Evolutionary conservation across 2,888 invertebrate genomes (phyloP), one percentile per base, ranked within the genome.

Genomic region (Tanypteryx hageni): DNA sequence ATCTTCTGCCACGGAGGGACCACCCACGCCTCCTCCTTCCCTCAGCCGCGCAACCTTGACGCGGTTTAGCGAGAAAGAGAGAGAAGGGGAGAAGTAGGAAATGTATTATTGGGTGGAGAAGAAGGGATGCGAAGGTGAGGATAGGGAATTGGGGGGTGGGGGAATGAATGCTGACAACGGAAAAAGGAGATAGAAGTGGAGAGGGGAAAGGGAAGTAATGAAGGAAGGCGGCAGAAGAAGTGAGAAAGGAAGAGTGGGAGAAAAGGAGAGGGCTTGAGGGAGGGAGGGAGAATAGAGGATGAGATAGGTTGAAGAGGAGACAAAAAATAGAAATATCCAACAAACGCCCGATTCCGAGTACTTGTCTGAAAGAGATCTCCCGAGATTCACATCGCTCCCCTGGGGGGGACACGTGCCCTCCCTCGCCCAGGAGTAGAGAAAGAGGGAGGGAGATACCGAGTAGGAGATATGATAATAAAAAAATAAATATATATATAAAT

Each of bases 351-450:
- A 68, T 68, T 68, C n/a, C 68, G 8, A 8, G 68, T 44, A 44
- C 44, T 44, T 44, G 44, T 44, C 44, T 44, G 44, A 44, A 44
- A 44, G 44, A 44, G 44, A 44, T 44, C 44, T 44, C 44, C n/a
- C n/a, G 68, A 68, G 68, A 68, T 68, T 68, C 22, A 68, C 68
- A 68, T 68, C 68, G 68, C 68, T n/a, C 68, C 68, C 68, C 1
- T n/a, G 68, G 68, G 68, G 18, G 68, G 18, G 68, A 68, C 68
- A 64, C 64, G 64, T 64, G 64, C n/a, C 22, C 68, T 22, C 22
- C 18, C 68, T 1, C 1, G 3, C 3, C 3, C 5, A 44, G 1
- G 44, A 5, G 44, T 1, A 44, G 44, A 3, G 44, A 44, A 5
- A 44, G 5, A 5, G 5, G 44, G 44, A 44, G 44, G 44, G 44